Evolutionary conservation across 2,888 invertebrate species (phyloP).

Genomic region (Phyllotreta striolata): DNA sequence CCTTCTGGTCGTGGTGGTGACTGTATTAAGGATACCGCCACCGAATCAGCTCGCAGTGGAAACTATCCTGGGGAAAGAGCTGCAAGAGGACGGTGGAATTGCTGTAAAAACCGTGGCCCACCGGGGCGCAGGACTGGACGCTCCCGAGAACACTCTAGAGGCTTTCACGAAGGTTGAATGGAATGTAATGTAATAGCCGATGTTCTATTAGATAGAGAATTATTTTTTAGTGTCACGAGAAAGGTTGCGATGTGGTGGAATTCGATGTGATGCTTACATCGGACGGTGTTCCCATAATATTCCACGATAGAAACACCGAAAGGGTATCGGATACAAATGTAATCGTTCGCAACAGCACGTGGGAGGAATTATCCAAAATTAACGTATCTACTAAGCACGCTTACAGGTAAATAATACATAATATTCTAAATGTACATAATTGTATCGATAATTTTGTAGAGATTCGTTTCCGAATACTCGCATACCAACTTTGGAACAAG

Average conservation of each 20-base stretch:
- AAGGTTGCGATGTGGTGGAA: slow-evolving; percentile 78
- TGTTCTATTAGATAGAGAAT: not conserved
- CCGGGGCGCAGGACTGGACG: slow-evolving; percentile 78
- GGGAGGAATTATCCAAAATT: slow-evolving; percentile 69
- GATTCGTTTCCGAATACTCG: slow-evolving; percentile 67
- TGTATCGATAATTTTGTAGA: slow-evolving; percentile 59
- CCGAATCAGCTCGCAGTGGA: slow-evolving; percentile 62
- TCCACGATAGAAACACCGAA: slow-evolving; percentile 78
- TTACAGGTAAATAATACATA: slow-evolving; percentile 65
- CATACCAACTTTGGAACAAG: slow-evolving; percentile 76
- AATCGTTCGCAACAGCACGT: slow-evolving; percentile 67
- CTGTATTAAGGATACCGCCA: slow-evolving; percentile 66
- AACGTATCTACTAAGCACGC: slow-evolving; percentile 76
- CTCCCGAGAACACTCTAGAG: slow-evolving; percentile 80
- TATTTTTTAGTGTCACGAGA: slow-evolving; percentile 70
- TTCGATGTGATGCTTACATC: slow-evolving; percentile 78
- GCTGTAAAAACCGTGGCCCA: slow-evolving; percentile 75
- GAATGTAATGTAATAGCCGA: not conserved
- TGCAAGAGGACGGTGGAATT: slow-evolving; percentile 62
- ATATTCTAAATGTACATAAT: not conserved
- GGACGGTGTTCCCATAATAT: slow-evolving; percentile 77
- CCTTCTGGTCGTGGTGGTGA: slow-evolving; percentile 46
- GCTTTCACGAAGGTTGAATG: slow-evolving; percentile 66
- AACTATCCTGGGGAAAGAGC: slow-evolving; percentile 63
- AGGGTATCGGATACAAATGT: slow-evolving; percentile 68